phyloP scores from a whole-genome alignment of 2,888 invertebrate species.

The Morpho deidamia region DNA sequence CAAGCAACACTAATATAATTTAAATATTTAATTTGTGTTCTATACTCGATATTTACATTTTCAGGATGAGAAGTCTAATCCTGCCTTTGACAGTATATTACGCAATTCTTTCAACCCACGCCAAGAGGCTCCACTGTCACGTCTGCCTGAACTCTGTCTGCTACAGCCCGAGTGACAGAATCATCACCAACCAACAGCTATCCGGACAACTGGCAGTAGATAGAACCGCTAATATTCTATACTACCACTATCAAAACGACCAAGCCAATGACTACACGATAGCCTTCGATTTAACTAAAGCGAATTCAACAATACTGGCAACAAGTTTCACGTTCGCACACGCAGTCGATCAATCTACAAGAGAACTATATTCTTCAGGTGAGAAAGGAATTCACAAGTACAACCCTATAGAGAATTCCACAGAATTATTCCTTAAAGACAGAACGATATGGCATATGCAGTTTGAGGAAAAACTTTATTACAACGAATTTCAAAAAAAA shows the following conservation, averaged over 20 bases:
- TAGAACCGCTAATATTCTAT: constrained; percentile 43
- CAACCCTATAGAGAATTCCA: constrained; percentile 35
- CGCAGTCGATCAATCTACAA: constrained; percentile 44
- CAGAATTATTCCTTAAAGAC: constrained; percentile 35
- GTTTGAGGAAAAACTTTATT: constrained; percentile 46
- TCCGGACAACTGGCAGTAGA: constrained; percentile 58
- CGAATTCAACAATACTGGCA: constrained; percentile 37
- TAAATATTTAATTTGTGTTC: no score
- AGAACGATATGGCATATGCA: constrained; percentile 58
- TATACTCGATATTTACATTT: not conserved
- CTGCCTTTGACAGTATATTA: constrained; percentile 23
- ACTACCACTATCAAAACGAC: constrained; percentile 49
- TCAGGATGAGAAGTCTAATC: constrained; percentile 26
- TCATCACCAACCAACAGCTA: constrained; percentile 41
- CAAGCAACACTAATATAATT: no score
- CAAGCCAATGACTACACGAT: constrained; percentile 42
- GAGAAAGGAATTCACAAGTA: constrained; percentile 47
- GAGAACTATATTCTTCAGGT: constrained; percentile 49
- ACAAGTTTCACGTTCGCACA: constrained; percentile 51
- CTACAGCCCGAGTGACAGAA: constrained; percentile 38
- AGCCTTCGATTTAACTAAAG: constrained; percentile 45
- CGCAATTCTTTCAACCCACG: constrained; percentile 15
- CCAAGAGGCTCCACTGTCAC: constrained; percentile 36
- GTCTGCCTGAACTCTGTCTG: constrained; percentile 53
- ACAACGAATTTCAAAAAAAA: constrained; percentile 39